Evolutionary conservation across 2,113 vertebrate genomes (phyloP).

Genomic region (Pseudorasbora parva): DNA sequence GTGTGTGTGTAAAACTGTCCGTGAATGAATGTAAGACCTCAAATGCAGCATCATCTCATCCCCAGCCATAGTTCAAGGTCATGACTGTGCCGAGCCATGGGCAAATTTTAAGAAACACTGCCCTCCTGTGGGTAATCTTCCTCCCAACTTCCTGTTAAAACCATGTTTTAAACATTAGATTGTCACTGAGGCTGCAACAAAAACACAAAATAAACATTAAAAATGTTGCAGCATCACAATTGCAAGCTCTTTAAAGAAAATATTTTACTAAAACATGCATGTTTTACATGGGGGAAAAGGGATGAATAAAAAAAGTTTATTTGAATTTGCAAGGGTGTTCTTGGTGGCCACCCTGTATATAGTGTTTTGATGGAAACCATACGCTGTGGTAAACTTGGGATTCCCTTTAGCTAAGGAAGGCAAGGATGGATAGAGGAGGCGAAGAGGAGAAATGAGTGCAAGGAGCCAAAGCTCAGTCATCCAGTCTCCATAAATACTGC

Average conservation of each 20-base stretch:
- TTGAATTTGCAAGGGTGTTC: not conserved
- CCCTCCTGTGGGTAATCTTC: constrained; percentile 37
- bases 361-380: not conserved
- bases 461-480: constrained; percentile 32
- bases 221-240: not conserved
- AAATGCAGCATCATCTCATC: not conserved
- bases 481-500: constrained; percentile 37
- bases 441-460: not conserved
- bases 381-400: not conserved
- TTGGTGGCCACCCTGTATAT: not conserved
- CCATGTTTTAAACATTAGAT: too few species aligned
- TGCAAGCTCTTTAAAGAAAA: not conserved
- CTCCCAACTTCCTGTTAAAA: not conserved
- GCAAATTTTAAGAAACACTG: constrained; percentile 46
- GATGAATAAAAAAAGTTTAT: not conserved
- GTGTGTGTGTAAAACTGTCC: too few species aligned
- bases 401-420: not conserved
- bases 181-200: not conserved
- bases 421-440: constrained; percentile 8
- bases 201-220: not conserved
- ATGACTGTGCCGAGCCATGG: not conserved
- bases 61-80: not conserved
- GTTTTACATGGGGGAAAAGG: not conserved
- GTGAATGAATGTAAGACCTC: not conserved
- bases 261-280: not conserved